Base-by-base conservation (phyloP, 2,797 vertebrate species). In the Cryptoprocta ferox region DNA sequence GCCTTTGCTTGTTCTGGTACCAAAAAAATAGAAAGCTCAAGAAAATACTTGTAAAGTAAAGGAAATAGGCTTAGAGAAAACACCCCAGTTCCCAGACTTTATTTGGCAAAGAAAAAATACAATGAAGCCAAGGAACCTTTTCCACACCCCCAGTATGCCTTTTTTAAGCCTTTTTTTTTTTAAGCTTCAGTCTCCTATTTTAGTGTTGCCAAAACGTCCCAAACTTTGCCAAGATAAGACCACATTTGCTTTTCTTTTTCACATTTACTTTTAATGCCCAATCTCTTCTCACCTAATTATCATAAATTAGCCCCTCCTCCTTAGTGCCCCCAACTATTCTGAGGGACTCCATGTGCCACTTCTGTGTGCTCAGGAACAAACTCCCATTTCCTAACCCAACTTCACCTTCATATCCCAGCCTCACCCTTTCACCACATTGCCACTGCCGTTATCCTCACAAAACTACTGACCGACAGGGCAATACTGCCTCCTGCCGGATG, bases 1-100 rank as follows among this genome's bases (percentile, higher is more conserved):
- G 80, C 26, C 80, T 83, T 95, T 90, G 90, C 66, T 95, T 97
- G 61, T 92, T 76, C 80, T 97, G 82, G 84, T 85, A 95, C 63
- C 28, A 59, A 82, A 48, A 88, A 94, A 95, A 61, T 35, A 53
- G 68, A 91, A 91, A 91, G 5, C 81, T 95, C 93, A 71, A 96
- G 88, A 95, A 97, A 89, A 76, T 50, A 78, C n/a, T 87, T 70
- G 1, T 71, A 88, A 89, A 97, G 73, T 63, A 37, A 95, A 18
- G 45, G 83, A 95, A 98, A 90, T 61, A 63, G 32, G 13, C 80
- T 68, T 48, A 14, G 18, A 86, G 84, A 85, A 95, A 97, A n/a
- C 45, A 87, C 32, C 78, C 94, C 80, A 59, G 42, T 65, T 93
- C 91, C 59, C 96, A 89, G 89, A 95, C 90, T 97, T 97, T 86